These are phyloP conservation scores for Noctuana brunneofusca DNA, from an alignment of 2,888 invertebrate species.

Conservation along the genomic window DNA sequence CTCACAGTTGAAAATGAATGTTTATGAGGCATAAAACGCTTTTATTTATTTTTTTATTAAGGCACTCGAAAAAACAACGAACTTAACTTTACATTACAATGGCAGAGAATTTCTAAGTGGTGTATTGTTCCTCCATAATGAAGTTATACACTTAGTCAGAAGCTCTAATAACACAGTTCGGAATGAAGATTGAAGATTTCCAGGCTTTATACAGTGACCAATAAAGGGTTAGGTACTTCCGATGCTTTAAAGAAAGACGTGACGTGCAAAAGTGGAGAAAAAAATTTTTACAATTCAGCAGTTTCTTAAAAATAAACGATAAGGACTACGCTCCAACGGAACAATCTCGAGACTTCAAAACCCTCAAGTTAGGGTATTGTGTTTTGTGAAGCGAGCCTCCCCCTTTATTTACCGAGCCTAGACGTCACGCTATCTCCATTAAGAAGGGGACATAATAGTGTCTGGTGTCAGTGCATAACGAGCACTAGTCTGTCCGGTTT, in stretches of 20 bases:
- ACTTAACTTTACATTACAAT: slow-evolving; percentile 22
- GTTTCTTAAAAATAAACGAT: slow-evolving; percentile 21
- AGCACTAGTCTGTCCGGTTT: slow-evolving; percentile 50
- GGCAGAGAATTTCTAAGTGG: slow-evolving; percentile 14
- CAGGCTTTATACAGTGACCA: not conserved
- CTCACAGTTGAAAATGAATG: slow-evolving; percentile 21
- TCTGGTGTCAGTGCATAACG: slow-evolving; percentile 40
- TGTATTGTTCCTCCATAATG: not conserved
- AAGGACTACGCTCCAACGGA: slow-evolving; percentile 26
- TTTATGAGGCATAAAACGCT: slow-evolving; percentile 14
- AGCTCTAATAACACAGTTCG: not conserved
- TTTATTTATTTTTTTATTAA: slow-evolving; percentile 29
- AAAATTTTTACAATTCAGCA: slow-evolving; percentile 10
- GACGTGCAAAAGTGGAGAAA: slow-evolving; percentile 30
- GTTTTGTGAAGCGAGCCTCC: slow-evolving; percentile 41
- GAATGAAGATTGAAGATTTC: not conserved
- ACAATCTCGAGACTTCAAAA: slow-evolving; percentile 33
- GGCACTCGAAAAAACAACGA: slow-evolving; percentile 22
- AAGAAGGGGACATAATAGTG: slow-evolving; percentile 52
- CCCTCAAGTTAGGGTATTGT: slow-evolving; percentile 28
- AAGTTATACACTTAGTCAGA: not conserved
- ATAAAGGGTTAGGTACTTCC: not conserved
- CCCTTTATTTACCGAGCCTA: slow-evolving; percentile 52
- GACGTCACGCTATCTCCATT: slow-evolving; percentile 56
- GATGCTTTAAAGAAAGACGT: slow-evolving; percentile 9